Base-by-base conservation (phyloP, 2,888 invertebrate genomes). In the Aleiodes alternator region DNA sequence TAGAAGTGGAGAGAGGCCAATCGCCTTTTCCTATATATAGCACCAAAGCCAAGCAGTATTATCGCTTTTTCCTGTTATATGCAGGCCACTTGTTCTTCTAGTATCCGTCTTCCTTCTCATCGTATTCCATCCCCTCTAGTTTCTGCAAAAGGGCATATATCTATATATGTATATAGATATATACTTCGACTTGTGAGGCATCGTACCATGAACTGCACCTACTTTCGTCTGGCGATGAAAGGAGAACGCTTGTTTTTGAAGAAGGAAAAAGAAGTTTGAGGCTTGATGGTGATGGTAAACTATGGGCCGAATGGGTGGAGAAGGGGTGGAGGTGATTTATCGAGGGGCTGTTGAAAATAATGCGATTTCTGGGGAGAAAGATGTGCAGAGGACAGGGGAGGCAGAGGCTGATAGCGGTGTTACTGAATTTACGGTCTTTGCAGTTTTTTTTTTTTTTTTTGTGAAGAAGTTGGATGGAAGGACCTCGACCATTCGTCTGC, bases 201-300 rank as follows among this genome's bases (percentile, higher is more conserved):
- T 61, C 61, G 51, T 64, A 64, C 61, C 69, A 55, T 48, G 53
- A 75, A 70, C 53, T 56, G 53, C 57, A 56, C 50, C 50, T 66
- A 66, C 71, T 75, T 75, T 43, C 9, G 75, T 75, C 75, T 75
- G 71, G 64, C 75, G 75, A 75, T 75, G 75, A 75, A 75, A 75
- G 71, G 75, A 43, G 61, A 75, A 70, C 51, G 66, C 75, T 75
- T 75, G 71, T 75, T 75, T 75, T 75, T 71, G 23, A 61, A 61
- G 61, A 38, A 61, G 38, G 31, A 56, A 55, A 55, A 14, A 55
- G 73, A 48, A 48, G 53, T 34, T 57, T 50, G 53, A 64, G 50
- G 69, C 23, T 48, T 34, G 43, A 31, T 11, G 74, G 69, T 38
- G 53, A 55, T 53, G 43, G 61, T 61, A 61, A 61, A 61, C 38